Evolutionary conservation across 2,888 invertebrate species (phyloP).

Genomic region (Tricholauxania praeusta): DNA sequence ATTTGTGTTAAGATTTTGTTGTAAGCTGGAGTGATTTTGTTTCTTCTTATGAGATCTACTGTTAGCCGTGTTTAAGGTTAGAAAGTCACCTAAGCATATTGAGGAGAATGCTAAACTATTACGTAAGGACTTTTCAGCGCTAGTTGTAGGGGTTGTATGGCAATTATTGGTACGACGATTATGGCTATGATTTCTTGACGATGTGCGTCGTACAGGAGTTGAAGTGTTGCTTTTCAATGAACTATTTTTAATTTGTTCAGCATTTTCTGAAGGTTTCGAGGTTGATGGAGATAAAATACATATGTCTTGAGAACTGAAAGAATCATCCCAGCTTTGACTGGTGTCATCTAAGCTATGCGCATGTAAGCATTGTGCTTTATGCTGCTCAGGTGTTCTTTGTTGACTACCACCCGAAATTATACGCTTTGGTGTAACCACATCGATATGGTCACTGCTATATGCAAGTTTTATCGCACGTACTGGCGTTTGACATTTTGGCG

Average conservation of each 20-base stretch:
- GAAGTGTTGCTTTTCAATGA: constrained; percentile 43
- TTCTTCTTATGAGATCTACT: constrained; percentile 44
- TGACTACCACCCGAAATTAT: background rate
- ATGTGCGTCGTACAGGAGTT: constrained; percentile 48
- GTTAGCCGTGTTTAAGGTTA: constrained; percentile 49
- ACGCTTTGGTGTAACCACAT: constrained; percentile 22
- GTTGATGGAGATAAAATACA: constrained; percentile 25
- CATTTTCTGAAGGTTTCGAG: constrained; percentile 22
- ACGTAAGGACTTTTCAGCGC: constrained; percentile 40
- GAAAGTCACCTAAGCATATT: constrained; percentile 64
- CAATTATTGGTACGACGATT: constrained; percentile 42
- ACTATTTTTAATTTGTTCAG: constrained; percentile 18
- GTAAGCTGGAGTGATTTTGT: too few species aligned
- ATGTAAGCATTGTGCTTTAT: background rate
- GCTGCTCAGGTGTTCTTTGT: constrained; percentile 17
- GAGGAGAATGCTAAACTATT: constrained; percentile 44
- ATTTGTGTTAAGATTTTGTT: too few species aligned
- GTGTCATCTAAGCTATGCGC: background rate
- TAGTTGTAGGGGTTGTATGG: constrained; percentile 38
- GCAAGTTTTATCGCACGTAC: constrained; percentile 31
- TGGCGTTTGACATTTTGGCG: constrained; percentile 54
- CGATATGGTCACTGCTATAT: background rate
- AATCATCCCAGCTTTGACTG: background rate
- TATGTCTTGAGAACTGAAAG: background rate
- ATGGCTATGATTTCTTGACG: constrained; percentile 39